Evolutionary conservation across 2,888 invertebrate species (phyloP).

Genomic region (Melanchra persicariae): DNA sequence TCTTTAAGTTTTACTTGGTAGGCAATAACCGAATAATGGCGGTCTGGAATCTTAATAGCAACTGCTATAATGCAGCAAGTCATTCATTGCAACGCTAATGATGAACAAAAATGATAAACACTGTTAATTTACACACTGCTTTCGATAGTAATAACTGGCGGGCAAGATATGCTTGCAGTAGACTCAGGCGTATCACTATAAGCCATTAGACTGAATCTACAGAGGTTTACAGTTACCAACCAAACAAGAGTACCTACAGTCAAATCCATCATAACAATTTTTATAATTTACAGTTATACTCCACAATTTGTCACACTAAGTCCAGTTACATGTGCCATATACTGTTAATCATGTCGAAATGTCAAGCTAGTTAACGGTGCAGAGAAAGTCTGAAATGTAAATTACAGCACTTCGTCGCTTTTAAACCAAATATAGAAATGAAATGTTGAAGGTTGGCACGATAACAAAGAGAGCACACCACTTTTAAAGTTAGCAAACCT

Average conservation of each 20-base stretch:
- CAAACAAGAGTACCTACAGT: neutral
- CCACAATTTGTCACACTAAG: slow-evolving; percentile 9
- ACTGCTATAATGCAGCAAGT: neutral
- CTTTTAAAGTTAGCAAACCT: slow-evolving; percentile 55
- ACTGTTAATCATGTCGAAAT: slow-evolving; percentile 4
- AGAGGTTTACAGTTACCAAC: neutral
- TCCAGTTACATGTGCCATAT: slow-evolving; percentile 27
- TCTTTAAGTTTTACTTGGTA: neutral
- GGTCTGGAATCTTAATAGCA: neutral
- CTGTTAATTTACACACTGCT: no score
- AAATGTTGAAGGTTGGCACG: slow-evolving; percentile 10
- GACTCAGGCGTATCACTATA: no score
- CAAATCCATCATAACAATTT: neutral
- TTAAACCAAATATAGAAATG: slow-evolving; percentile 41
- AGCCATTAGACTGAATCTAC: neutral
- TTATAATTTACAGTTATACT: slow-evolving; percentile 35
- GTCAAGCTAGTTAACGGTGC: slow-evolving; percentile 26
- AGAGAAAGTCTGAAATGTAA: slow-evolving; percentile 33
- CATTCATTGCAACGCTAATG: no score
- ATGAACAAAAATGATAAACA: no score
- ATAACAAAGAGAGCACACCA: slow-evolving; percentile 26
- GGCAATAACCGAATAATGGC: neutral
- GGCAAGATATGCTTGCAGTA: no score
- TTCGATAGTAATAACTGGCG: no score
- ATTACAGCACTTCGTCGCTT: slow-evolving; percentile 13